Conservation (phyloP, 92 coral and sea anemone species). For the Epizoanthus stellaris region DNA sequence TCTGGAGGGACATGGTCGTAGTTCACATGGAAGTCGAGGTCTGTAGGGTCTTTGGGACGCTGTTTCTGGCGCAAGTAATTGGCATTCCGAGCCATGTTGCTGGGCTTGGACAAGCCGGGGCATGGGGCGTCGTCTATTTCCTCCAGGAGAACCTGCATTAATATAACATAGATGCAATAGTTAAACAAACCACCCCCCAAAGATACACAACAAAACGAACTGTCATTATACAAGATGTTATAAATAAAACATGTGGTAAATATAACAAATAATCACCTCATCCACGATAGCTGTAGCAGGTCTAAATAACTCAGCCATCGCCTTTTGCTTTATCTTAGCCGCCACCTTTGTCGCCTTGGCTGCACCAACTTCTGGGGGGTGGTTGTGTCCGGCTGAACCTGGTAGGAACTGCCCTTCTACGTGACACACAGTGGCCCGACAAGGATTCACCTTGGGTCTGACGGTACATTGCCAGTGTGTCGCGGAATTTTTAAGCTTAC, state of each 20-base stretch:
- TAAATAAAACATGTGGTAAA: too few relatives aligned
- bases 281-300: conserved; percentile 41
- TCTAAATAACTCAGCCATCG: conserved; percentile 16
- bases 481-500: too few relatives aligned
- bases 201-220: too few relatives aligned
- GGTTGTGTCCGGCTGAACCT: conserved; percentile 22
- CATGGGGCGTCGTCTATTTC: not conserved
- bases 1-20: conserved; percentile 3
- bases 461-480: conserved; percentile 9
- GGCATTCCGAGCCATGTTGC: not conserved
- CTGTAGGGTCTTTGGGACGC: conserved; percentile 10
- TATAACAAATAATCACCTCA: conserved; percentile 5
- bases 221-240: too few relatives aligned
- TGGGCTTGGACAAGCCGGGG: not conserved
- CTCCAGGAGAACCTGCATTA: too few relatives aligned
- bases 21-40: not conserved
- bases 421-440: not conserved
- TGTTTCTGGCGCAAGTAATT: not conserved
- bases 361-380: not conserved
- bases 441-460: conserved; percentile 15
- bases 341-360: not conserved
- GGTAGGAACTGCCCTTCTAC: not conserved
- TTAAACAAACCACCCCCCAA: too few relatives aligned
- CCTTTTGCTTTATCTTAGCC: not conserved
- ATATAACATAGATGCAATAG: too few relatives aligned